phyloP scores from a whole-genome alignment of 2,797 vertebrate species.

The Protonibea diacanthus region DNA sequence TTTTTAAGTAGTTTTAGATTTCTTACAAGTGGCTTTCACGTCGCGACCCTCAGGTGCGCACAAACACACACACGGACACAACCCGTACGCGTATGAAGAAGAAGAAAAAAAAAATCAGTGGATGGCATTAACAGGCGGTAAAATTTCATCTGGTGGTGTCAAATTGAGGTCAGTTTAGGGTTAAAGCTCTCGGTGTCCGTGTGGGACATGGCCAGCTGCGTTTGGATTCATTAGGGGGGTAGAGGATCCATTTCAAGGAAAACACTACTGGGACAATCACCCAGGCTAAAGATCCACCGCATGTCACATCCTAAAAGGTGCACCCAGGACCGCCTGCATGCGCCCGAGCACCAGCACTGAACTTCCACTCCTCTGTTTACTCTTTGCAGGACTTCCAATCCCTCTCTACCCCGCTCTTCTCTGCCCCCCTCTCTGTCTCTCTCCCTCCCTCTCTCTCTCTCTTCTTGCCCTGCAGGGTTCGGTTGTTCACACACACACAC shows the following conservation, averaged over 20 bases:
- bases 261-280: slow-evolving; percentile 95
- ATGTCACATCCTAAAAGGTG: slow-evolving; percentile 92
- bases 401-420: slow-evolving; percentile 16
- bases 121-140: slow-evolving; percentile 97
- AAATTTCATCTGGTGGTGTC: slow-evolving; percentile 98
- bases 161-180: slow-evolving; percentile 99
- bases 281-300: slow-evolving; percentile 90
- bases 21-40: slow-evolving; percentile 38
- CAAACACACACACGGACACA: neutral
- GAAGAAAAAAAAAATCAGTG: slow-evolving; percentile 85
- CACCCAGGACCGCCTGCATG: slow-evolving; percentile 72
- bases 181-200: slow-evolving; percentile 98
- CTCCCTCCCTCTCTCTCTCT: slow-evolving; percentile 1
- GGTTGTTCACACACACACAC: slow-evolving; percentile 48
- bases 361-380: slow-evolving; percentile 71
- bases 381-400: slow-evolving; percentile 60
- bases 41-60: slow-evolving; percentile 50
- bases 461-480: slow-evolving; percentile 58
- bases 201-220: slow-evolving; percentile 98
- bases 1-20: slow-evolving; percentile 47
- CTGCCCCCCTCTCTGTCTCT: neutral
- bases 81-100: slow-evolving; percentile 35
- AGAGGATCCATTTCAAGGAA: slow-evolving; percentile 96
- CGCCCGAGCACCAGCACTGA: slow-evolving; percentile 49
- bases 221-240: slow-evolving; percentile 93